phyloP scores from a whole-genome alignment of 2,797 vertebrate genomes.

The Diplodus sargus region DNA sequence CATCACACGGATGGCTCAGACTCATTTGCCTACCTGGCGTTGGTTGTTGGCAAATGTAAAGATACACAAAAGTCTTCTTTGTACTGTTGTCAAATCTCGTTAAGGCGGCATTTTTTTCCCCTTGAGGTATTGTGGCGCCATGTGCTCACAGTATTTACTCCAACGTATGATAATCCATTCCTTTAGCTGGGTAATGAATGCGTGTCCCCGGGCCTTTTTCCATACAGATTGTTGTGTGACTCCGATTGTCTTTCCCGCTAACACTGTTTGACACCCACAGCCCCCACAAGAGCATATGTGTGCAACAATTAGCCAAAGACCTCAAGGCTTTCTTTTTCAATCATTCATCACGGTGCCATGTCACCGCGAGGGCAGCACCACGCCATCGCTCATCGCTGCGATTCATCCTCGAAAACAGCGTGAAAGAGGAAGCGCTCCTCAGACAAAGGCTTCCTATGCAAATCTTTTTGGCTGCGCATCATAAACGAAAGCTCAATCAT shows the following conservation, averaged over 20 bases:
- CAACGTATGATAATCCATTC: constrained; percentile 37
- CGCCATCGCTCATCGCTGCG: constrained; percentile 12
- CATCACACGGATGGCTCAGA: constrained; percentile 13
- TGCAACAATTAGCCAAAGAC: constrained; percentile 61
- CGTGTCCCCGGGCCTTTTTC: constrained; percentile 48
- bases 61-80: neutral
- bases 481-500: constrained; percentile 9
- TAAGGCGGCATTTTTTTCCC: neutral
- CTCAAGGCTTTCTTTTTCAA: constrained; percentile 51
- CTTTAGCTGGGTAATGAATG: constrained; percentile 45
- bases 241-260: constrained; percentile 42
- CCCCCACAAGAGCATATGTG: constrained; percentile 36
- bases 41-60: constrained; percentile 14
- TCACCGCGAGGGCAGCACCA: constrained; percentile 7
- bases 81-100: neutral
- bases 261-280: constrained; percentile 46
- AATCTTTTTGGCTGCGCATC: constrained; percentile 22
- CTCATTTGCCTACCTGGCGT: constrained; percentile 19
- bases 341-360: constrained; percentile 50
- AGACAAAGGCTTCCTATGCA: constrained; percentile 10
- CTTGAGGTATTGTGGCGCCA: neutral
- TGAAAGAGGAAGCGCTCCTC: neutral
- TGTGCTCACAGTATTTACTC: constrained; percentile 26
- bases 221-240: constrained; percentile 27
- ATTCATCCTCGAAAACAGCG: neutral